phyloP scores from a whole-genome alignment of 1,140 invertebrate species.

The Chrysopa pallens region DNA sequence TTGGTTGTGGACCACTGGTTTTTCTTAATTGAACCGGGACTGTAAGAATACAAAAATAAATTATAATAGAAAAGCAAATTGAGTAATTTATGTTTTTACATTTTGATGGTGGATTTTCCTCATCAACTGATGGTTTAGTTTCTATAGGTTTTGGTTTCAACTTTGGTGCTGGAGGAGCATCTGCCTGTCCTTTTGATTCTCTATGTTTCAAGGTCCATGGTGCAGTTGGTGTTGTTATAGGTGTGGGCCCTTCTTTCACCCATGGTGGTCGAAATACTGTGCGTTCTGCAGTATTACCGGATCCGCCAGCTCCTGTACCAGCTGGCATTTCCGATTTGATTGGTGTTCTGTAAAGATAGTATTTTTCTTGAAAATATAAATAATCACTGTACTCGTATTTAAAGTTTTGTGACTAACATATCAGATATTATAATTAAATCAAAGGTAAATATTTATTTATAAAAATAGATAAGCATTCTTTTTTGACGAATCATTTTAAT shows the following conservation, averaged over 20 bases:
- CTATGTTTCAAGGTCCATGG: conserved; percentile 40
- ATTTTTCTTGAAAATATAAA: no score
- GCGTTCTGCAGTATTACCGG: conserved; percentile 21
- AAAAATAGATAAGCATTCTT: no score
- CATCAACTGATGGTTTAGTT: conserved; percentile 17
- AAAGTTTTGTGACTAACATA: no score
- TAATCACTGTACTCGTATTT: no score
- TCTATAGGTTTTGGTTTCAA: conserved; percentile 18
- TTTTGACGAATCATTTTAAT: no score
- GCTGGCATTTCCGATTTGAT: conserved; percentile 18
- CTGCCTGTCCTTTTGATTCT: conserved; percentile 13
- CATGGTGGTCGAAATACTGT: conserved; percentile 61
- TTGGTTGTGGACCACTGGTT: conserved; percentile 11
- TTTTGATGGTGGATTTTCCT: conserved; percentile 20
- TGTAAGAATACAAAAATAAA: neutral
- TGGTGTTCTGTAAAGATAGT: neutral
- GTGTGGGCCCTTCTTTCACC: conserved; percentile 52
- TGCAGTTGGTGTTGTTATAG: conserved; percentile 30
- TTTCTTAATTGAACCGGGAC: conserved; percentile 11
- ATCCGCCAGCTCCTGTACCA: conserved; percentile 19
- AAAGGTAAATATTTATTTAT: no score
- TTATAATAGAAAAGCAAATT: no score
- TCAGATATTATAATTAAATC: no score
- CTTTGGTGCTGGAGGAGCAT: conserved; percentile 12
- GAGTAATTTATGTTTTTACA: conserved; percentile 17